Percentiles rank a stretch among this genome's conserved stretches.
These are phyloP conservation scores for Pitta sordida DNA, from an alignment of 2,113 vertebrate species.

Conservation along the genomic window DNA sequence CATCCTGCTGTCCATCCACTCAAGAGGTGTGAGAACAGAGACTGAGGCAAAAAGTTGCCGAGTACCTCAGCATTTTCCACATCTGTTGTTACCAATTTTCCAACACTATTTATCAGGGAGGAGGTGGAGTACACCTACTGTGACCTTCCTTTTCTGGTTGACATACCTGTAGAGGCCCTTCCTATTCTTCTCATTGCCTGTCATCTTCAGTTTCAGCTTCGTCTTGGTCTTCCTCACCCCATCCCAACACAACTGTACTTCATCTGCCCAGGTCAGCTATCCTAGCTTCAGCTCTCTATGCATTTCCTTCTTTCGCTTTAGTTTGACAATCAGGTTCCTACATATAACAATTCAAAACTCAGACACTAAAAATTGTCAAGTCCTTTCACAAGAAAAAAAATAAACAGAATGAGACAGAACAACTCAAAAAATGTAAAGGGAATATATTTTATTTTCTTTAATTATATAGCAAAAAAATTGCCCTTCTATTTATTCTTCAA, in stretches of 20 bases:
- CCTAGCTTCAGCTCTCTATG: neutral
- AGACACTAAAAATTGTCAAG: neutral
- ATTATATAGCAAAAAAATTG: neutral
- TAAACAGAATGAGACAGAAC: neutral
- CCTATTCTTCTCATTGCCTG: neutral
- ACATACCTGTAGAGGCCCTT: neutral
- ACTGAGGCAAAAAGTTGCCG: neutral
- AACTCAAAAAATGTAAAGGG: neutral
- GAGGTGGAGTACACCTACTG: neutral
- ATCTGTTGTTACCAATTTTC: neutral
- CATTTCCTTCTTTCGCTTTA: neutral
- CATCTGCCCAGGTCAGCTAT: neutral
- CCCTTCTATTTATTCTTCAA: neutral
- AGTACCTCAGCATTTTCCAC: neutral
- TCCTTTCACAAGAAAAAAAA: neutral
- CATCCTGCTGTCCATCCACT: neutral
- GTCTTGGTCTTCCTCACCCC: neutral
- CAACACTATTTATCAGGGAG: neutral
- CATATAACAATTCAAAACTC: neutral
- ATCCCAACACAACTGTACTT: neutral
- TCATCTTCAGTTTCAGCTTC: neutral
- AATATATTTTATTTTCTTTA: neutral
- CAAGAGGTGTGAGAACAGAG: neutral
- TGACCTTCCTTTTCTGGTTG: neutral
- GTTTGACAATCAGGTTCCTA: neutral